Conservation (phyloP, 1,140 invertebrate genomes). For the Neotoxoptera formosana region DNA sequence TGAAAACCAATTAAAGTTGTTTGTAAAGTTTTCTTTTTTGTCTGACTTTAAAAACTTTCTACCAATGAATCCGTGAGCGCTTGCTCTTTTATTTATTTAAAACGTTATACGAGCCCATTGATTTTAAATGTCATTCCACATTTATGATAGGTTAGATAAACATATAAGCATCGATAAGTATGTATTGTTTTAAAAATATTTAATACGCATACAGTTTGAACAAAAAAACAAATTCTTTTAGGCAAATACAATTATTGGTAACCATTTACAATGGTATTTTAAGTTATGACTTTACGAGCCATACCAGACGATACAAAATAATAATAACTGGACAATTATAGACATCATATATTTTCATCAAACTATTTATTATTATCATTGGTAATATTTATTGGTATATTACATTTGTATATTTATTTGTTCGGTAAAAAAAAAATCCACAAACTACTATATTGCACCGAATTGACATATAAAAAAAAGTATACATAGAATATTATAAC, state of each 20-base stretch:
- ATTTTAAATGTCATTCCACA: neutral
- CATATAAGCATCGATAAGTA: neutral
- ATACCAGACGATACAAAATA: neutral
- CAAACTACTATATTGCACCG: neutral
- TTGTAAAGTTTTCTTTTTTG: constrained; percentile 20
- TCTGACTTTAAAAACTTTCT: neutral
- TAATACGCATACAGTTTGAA: neutral
- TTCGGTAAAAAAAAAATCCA: neutral
- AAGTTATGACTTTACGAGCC: no score
- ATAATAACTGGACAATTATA: neutral
- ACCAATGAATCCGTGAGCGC: neutral
- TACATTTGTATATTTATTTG: neutral
- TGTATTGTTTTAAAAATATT: neutral
- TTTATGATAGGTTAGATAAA: neutral
- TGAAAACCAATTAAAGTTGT: constrained; percentile 41
- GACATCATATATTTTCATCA: neutral
- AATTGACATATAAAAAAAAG: no score
- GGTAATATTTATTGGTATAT: neutral
- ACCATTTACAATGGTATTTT: neutral
- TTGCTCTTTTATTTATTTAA: constrained; percentile 4
- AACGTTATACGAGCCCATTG: neutral
- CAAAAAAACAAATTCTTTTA: neutral
- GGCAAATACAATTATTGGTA: neutral
- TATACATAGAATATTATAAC: no score
- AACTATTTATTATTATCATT: neutral